Base-by-base conservation (phyloP, 2,797 vertebrate genomes). In the Taeniopygia guttata region DNA sequence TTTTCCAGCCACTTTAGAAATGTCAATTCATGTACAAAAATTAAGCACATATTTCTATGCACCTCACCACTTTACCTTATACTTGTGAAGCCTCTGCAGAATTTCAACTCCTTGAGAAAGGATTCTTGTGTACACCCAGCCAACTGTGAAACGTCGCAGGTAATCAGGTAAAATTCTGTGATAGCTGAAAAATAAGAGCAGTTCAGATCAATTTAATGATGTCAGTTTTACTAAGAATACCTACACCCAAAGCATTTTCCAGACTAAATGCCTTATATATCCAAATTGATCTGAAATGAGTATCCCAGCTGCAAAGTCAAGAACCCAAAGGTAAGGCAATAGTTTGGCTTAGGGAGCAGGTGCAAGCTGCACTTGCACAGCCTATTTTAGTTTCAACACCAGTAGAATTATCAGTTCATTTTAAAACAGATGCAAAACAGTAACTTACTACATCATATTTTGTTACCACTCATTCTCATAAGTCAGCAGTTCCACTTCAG, bases 111-210 rank as follows among this genome's bases (percentile, higher is more conserved):
- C 98, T 54, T 98, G 98, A 56, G 98, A 99, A 85, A 98, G 96
- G 87, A 99, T 98, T 40, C 98, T 98, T 4, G 98, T 99, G 81
- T 99, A 99, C 43, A 99, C 97, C 99, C 99, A 99, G 36, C 99
- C 99, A 36, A 98, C 97, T 0, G 99, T 99, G 96, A 99, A 99
- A 94, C 97, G 98, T 9, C 98, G 98, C 93, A 99, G 97, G 70
- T 98, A 99, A 72, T 98, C 97, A 0, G 99, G 99, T 46, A 99
- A 97, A 59, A 91, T 82, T 79, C 97, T 97, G 52, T 99, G 98
- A 95, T 96, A 96, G 72, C 99, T 99, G 66, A 34, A 93, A 91
- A 29, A 15, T 12, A 82, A 89, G 23, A 81, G 49, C 48, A 89
- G 38, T 43, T 85, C 48, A 63, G 27, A 63, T 54, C 48, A 64